Evolutionary conservation across 2,113 vertebrate genomes (phyloP).

Genomic region (Delphinus delphis): DNA sequence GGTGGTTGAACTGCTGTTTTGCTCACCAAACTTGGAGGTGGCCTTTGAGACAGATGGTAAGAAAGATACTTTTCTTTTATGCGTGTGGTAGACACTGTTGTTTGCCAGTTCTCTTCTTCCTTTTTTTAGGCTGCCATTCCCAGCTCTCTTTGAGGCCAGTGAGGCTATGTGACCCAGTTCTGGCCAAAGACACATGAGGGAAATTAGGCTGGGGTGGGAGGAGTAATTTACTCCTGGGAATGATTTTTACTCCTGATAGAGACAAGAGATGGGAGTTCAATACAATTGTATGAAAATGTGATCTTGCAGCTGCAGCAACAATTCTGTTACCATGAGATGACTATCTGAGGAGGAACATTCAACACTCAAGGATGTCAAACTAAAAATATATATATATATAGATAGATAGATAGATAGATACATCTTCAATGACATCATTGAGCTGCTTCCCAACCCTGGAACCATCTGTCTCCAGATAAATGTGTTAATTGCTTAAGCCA

Average conservation of each 20-base stretch:
- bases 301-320: not conserved
- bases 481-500: not conserved
- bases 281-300: not conserved
- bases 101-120: not conserved
- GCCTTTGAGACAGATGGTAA: not conserved
- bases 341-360: not conserved
- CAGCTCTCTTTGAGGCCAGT: not conserved
- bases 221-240: not conserved
- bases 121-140: not conserved
- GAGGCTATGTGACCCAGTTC: not conserved
- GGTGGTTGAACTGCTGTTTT: not conserved
- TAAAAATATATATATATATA: not conserved
- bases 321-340: not conserved
- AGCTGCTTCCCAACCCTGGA: not conserved
- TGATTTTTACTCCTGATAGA: not conserved
- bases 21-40: not conserved
- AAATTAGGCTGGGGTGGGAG: not conserved
- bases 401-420: no score
- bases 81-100: not conserved
- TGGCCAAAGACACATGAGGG: not conserved
- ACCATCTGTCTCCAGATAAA: not conserved
- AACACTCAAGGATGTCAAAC: not conserved
- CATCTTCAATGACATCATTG: not conserved
- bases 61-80: not conserved
- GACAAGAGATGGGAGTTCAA: not conserved